These are phyloP conservation scores for Paramuricea clavata DNA, from an alignment of 92 coral and sea anemone species.

Conservation along the genomic window DNA sequence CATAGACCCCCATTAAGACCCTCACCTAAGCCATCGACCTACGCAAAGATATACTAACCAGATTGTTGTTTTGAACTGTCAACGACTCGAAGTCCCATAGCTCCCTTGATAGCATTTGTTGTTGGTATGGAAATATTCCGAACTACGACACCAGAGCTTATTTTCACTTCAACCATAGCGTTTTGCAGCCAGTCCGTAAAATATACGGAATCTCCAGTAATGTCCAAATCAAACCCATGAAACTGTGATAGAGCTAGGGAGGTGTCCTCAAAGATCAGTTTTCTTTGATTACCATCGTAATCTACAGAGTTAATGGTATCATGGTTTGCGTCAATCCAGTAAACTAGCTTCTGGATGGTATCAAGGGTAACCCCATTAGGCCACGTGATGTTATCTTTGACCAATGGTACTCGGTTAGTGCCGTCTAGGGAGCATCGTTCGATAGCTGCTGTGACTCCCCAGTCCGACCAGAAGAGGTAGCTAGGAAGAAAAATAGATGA, in stretches of 20 bases:
- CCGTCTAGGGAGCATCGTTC: slow-evolving; percentile 80
- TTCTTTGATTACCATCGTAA: slow-evolving; percentile 70
- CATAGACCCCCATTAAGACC: too few species aligned
- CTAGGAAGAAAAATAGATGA: too few species aligned
- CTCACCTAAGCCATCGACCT: background rate
- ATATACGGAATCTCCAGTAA: slow-evolving; percentile 62
- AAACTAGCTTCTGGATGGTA: slow-evolving; percentile 57
- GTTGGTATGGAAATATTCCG: slow-evolving; percentile 4
- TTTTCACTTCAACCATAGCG: slow-evolving; percentile 32
- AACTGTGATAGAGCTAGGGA: slow-evolving; percentile 8
- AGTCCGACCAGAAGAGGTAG: slow-evolving; percentile 34
- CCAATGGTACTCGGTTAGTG: slow-evolving; percentile 64
- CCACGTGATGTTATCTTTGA: slow-evolving; percentile 44
- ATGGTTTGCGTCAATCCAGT: slow-evolving; percentile 75
- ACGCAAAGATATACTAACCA: slow-evolving; percentile 35
- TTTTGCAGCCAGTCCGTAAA: slow-evolving; percentile 70
- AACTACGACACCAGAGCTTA: slow-evolving; percentile 7
- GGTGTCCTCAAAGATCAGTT: slow-evolving; percentile 27
- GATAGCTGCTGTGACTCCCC: slow-evolving; percentile 70
- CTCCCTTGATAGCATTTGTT: background rate
- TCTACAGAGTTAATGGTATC: slow-evolving; percentile 64
- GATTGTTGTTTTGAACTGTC: slow-evolving; percentile 60
- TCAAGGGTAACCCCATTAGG: slow-evolving; percentile 82
- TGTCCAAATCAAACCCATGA: slow-evolving; percentile 67
- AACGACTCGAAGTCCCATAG: slow-evolving; percentile 61